Conservation (phyloP, 2,797 vertebrate species). For the Sandelia bainsii region DNA sequence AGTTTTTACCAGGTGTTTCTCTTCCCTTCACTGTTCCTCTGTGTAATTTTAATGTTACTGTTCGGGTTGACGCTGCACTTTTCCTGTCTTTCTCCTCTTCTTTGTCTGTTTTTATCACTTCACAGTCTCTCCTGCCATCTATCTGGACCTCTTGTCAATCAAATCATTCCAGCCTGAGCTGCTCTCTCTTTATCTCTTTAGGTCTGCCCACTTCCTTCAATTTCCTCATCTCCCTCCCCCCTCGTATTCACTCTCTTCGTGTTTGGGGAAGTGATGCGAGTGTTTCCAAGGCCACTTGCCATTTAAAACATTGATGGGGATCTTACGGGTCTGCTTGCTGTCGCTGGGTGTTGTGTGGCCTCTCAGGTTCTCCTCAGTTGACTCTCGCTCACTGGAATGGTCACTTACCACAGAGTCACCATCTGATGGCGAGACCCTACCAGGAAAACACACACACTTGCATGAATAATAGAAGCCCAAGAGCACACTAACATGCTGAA, state of each 20-base stretch:
- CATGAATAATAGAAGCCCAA: slow-evolving; percentile 63
- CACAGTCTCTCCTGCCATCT: slow-evolving; percentile 21
- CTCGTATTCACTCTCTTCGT: slow-evolving; percentile 18
- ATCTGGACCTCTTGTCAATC: slow-evolving; percentile 47
- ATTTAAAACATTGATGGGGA: slow-evolving; percentile 85
- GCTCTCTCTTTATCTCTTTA: slow-evolving; percentile 43
- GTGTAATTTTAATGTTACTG: slow-evolving; percentile 2
- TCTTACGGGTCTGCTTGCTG: slow-evolving; percentile 86
- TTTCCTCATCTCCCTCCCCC: slow-evolving; percentile 12
- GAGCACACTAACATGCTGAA: slow-evolving; percentile 37
- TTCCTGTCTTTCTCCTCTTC: neutral
- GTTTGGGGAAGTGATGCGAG: slow-evolving; percentile 45
- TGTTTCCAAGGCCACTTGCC: slow-evolving; percentile 81
- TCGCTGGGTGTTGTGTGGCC: slow-evolving; percentile 79
- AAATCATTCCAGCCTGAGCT: slow-evolving; percentile 20
- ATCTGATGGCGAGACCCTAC: slow-evolving; percentile 94
- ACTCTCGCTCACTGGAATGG: slow-evolving; percentile 91
- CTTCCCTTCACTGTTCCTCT: neutral
- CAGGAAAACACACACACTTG: slow-evolving; percentile 44
- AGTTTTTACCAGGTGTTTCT: slow-evolving; percentile 36
- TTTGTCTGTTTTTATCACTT: slow-evolving; percentile 14
- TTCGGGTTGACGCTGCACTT: slow-evolving; percentile 1
- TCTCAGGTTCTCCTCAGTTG: slow-evolving; percentile 87
- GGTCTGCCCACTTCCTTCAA: slow-evolving; percentile 18
- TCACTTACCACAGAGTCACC: slow-evolving; percentile 93